Percentiles rank a stretch among this genome's conserved stretches.
phyloP scores from a whole-genome alignment of 1,140 invertebrate genomes.

The Diabrotica virgifera region DNA sequence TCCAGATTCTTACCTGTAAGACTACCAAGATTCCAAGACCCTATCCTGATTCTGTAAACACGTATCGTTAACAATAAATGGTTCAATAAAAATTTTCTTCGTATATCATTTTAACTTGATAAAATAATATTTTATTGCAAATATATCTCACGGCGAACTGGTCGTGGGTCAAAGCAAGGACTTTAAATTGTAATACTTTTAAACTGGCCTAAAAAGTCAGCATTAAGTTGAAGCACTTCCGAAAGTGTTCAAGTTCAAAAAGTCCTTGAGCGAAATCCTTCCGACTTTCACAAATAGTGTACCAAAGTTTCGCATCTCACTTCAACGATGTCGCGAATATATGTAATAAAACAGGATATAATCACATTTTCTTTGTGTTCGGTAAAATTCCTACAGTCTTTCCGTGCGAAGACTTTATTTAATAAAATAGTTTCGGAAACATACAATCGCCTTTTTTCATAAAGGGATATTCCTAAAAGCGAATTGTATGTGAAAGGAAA shows the following conservation, averaged over 20 bases:
- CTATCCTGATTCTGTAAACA: too few relatives aligned
- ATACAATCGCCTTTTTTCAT: too few relatives aligned
- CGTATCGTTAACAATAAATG: too few relatives aligned
- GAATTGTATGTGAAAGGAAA: too few relatives aligned
- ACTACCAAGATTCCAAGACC: too few relatives aligned
- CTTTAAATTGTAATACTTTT: neutral
- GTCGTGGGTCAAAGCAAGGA: too few relatives aligned
- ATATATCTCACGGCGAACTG: too few relatives aligned
- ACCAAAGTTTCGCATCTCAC: neutral
- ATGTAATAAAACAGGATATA: slow-evolving; percentile 3
- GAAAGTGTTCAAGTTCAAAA: neutral
- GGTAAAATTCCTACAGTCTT: neutral
- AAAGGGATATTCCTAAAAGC: too few relatives aligned
- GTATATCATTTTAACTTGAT: too few relatives aligned
- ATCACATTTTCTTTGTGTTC: slow-evolving; percentile 2
- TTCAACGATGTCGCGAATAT: neutral
- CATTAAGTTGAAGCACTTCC: neutral
- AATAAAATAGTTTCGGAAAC: neutral
- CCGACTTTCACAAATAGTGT: neutral
- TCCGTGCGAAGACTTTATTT: neutral
- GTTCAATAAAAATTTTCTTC: too few relatives aligned
- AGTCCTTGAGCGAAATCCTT: neutral
- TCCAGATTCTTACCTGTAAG: too few relatives aligned
- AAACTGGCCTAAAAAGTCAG: neutral
- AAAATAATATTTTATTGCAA: too few relatives aligned